phyloP scores from a whole-genome alignment of 2,888 invertebrate species.

The Temnothorax rugatulus region DNA sequence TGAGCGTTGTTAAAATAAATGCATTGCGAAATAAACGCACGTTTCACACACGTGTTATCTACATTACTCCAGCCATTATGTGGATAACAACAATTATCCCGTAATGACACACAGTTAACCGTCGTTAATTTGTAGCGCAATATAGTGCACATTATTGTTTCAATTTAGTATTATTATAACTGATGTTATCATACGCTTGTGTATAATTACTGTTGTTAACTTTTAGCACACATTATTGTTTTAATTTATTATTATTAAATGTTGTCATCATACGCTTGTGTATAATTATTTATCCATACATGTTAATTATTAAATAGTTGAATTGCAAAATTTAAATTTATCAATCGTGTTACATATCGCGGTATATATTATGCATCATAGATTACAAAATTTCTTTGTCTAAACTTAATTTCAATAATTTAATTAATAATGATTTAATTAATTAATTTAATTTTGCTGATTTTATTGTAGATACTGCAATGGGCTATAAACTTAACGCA shows the following conservation, averaged over 20 bases:
- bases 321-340: no score
- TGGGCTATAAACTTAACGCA: slow-evolving; percentile 85
- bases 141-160: neutral
- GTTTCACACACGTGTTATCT: neutral
- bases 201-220: neutral
- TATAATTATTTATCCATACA: neutral
- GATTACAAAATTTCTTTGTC: neutral
- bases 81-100: neutral
- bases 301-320: no score
- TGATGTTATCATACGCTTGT: neutral
- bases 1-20: neutral
- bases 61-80: neutral
- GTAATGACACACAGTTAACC: neutral
- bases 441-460: neutral
- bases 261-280: neutral
- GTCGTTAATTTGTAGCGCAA: neutral
- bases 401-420: neutral
- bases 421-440: neutral
- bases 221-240: neutral
- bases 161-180: neutral
- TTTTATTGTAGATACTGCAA: slow-evolving; percentile 83
- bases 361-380: no score
- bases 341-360: no score
- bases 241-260: neutral
- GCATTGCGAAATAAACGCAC: neutral